Evolutionary conservation across 2,888 invertebrate genomes (phyloP).

Genomic region (Embidobia sp.): DNA sequence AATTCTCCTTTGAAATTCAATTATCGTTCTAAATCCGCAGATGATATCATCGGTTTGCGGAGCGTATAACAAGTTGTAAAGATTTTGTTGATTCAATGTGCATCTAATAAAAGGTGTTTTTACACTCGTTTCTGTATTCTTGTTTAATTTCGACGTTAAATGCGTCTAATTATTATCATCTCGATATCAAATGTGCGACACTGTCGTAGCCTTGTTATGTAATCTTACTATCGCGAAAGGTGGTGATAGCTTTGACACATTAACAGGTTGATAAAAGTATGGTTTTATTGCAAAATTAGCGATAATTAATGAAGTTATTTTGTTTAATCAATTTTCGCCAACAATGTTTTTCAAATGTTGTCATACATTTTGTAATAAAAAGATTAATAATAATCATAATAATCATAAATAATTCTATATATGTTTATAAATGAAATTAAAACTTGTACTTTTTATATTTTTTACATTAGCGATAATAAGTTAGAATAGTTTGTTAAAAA

Average conservation of each 20-base stretch:
- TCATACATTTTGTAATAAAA: too few relatives aligned
- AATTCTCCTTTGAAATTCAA: conserved; percentile 48
- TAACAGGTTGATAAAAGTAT: conserved; percentile 16
- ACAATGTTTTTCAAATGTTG: too few relatives aligned
- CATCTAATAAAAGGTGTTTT: conserved; percentile 19
- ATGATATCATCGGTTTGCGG: conserved; percentile 40
- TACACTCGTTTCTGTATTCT: conserved; percentile 2
- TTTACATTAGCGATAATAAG: too few relatives aligned
- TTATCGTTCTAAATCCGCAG: conserved; percentile 45
- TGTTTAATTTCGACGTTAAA: conserved; percentile 9
- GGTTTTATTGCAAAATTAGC: not conserved
- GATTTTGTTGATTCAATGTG: conserved; percentile 26
- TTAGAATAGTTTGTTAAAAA: too few relatives aligned
- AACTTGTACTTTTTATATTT: too few relatives aligned
- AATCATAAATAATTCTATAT: too few relatives aligned
- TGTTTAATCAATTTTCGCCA: too few relatives aligned
- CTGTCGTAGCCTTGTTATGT: conserved; percentile 5
- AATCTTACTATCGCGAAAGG: conserved; percentile 17
- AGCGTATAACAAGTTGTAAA: conserved; percentile 35
- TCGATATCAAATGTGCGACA: conserved; percentile 15
- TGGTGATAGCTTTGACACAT: conserved; percentile 28
- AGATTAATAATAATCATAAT: too few relatives aligned
- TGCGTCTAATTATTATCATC: conserved; percentile 20
- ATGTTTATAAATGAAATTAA: too few relatives aligned
- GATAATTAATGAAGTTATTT: too few relatives aligned